phyloP scores from a whole-genome alignment of 1,140 invertebrate species.

The Ericerus pela region DNA sequence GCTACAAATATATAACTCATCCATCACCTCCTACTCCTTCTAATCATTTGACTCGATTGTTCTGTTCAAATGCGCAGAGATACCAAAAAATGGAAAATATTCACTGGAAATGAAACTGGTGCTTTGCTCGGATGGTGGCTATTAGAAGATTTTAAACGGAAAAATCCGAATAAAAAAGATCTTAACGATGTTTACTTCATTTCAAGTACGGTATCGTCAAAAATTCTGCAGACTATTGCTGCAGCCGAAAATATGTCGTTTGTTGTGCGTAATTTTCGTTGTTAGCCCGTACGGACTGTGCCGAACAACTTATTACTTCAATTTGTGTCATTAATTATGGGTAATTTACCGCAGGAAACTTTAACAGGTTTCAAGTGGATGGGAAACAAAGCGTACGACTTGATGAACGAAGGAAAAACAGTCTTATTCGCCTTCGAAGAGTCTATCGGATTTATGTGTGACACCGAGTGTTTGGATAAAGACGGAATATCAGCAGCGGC shows the following conservation, averaged over 20 bases:
- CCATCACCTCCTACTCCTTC: no score
- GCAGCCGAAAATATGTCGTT: constrained; percentile 68
- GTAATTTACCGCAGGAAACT: constrained; percentile 52
- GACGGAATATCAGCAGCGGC: constrained; percentile 83
- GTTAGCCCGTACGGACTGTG: no score
- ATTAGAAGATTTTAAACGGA: constrained; percentile 41
- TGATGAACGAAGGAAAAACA: constrained; percentile 45
- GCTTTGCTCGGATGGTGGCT: constrained; percentile 92
- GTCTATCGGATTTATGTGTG: constrained; percentile 91
- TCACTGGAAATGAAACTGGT: constrained; percentile 92
- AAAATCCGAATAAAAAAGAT: constrained; percentile 31
- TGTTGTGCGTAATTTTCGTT: constrained; percentile 36
- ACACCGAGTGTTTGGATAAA: constrained; percentile 74
- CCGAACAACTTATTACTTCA: neutral
- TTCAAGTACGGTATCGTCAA: constrained; percentile 92
- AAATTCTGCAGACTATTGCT: constrained; percentile 77
- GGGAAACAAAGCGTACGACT: constrained; percentile 73
- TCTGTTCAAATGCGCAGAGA: no score
- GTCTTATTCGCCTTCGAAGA: constrained; percentile 93
- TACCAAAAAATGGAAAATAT: constrained; percentile 67
- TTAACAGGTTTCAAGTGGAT: constrained; percentile 99
- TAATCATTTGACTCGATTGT: no score
- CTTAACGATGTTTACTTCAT: constrained; percentile 58
- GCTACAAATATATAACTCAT: no score
- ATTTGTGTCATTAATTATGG: constrained; percentile 1